Base-by-base conservation (phyloP, 2,888 invertebrate genomes). In the Aplocera efformata region DNA sequence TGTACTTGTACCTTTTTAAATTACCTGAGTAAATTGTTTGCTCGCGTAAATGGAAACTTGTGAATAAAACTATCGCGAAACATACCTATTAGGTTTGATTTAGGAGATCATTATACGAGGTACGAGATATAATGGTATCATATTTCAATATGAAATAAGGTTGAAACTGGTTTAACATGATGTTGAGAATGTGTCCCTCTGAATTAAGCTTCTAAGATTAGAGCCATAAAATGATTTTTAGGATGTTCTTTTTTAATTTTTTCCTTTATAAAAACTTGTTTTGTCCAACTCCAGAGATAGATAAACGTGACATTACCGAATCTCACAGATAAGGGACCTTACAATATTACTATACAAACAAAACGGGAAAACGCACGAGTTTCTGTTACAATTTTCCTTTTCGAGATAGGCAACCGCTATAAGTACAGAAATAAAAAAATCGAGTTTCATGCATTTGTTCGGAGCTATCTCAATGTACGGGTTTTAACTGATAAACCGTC, bases 401-500 rank as follows among this genome's bases (percentile, higher is more conserved):
- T 50, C 42, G 38, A 49, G 50, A 58, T 53, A 56, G 44, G 47
- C 40, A 36, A 50, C 45, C 49, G 28, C 42, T 45, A 45, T 44
- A 55, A 51, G 44, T 27, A 42, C 23, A 46, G 48, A 51, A 52
- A 53, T 52, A 46, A 53, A 47, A 44, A 48, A 34, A 45, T 38
- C 45, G 30, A 51, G 48, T 33, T 48, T 27, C 40, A 52, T 54
- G 49, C 53, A 54, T 58, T 57, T 40, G 49, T 42, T 48, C 34
- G 46, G 41, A 51, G 50, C 40, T 56, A 43, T 50, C 58, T 53
- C 46, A 59, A 59, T 55, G 54, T 60, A 53, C 49, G 52, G 54
- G 52, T 56, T 60, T 48, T 53, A 56, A 56, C 56, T 61, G 66
- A 66, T 67, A 64, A 66, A 62, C 54, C 56, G 55, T 47, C 55